Evolutionary conservation across 1,140 invertebrate species (phyloP).

Genomic region (Drosophila lacertosa): DNA sequence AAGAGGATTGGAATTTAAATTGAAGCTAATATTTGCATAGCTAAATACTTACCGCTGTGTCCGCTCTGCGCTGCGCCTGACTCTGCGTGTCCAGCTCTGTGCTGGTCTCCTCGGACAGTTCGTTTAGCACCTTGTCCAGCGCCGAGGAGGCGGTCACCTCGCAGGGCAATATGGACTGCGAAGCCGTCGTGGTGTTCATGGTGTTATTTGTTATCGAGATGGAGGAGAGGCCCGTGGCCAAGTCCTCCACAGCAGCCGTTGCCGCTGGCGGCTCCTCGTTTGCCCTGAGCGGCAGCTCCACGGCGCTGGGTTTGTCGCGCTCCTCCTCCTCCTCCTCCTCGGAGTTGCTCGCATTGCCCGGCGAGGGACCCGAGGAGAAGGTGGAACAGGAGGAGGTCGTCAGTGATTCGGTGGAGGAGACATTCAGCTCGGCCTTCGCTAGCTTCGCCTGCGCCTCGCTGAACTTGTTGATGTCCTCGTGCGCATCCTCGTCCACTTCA

Average conservation of each 20-base stretch:
- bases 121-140: constrained; percentile 63
- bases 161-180: constrained; percentile 65
- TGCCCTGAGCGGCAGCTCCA: constrained; percentile 30
- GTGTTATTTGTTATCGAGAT: constrained; percentile 64
- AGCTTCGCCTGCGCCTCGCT: constrained; percentile 53
- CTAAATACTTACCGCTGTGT: constrained; percentile 23
- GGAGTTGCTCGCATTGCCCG: constrained; percentile 61
- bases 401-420: constrained; percentile 71
- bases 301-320: constrained; percentile 29
- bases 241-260: constrained; percentile 49
- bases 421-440: constrained; percentile 30
- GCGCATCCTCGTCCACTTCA: constrained; percentile 23
- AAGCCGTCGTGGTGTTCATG: constrained; percentile 44
- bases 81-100: constrained; percentile 53
- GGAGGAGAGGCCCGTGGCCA: constrained; percentile 73
- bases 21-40: too few species aligned
- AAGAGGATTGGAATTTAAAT: background rate
- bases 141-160: constrained; percentile 70
- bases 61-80: constrained; percentile 35
- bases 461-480: constrained; percentile 73
- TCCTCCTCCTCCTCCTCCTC: constrained; percentile 62
- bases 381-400: constrained; percentile 82
- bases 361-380: constrained; percentile 80
- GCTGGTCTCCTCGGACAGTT: constrained; percentile 61
- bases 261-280: constrained; percentile 1